Evolutionary conservation across 2,113 vertebrate species (phyloP).

Genomic region (Indicator maculatus): DNA sequence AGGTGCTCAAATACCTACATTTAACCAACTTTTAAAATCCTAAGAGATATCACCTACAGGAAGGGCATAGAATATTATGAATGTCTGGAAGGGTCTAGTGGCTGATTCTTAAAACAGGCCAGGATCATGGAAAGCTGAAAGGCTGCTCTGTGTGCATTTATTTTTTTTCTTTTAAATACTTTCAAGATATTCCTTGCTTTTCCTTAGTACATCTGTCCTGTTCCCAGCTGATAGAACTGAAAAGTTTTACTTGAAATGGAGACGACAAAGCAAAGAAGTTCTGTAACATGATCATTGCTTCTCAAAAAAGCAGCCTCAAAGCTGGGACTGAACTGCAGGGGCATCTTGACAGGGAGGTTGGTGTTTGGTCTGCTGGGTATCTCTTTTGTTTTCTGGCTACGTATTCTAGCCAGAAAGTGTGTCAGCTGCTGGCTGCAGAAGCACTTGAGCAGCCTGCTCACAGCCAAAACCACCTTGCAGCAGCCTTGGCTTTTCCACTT

Average conservation of each 20-base stretch:
- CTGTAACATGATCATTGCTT: not conserved
- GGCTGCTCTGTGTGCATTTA: not conserved
- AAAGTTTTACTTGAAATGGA: not conserved
- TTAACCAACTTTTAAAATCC: not conserved
- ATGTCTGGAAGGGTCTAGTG: not conserved
- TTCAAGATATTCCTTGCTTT: not conserved
- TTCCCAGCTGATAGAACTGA: not conserved
- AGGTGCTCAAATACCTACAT: not conserved
- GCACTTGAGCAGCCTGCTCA: not conserved
- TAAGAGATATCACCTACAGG: not conserved
- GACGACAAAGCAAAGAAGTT: not conserved
- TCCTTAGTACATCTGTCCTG: no score
- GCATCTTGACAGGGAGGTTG: not conserved
- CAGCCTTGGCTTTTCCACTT: not conserved
- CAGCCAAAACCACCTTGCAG: not conserved
- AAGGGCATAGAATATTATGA: not conserved
- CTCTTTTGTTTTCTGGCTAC: not conserved
- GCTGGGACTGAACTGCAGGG: not conserved
- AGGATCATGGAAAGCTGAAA: not conserved
- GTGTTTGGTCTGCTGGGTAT: not conserved
- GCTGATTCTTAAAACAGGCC: not conserved
- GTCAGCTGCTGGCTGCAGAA: not conserved
- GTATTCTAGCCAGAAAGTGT: not conserved
- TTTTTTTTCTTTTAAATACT: not conserved
- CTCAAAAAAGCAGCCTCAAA: not conserved